phyloP scores from a whole-genome alignment of 2,113 vertebrate species.

The Hippocampus zosterae region DNA sequence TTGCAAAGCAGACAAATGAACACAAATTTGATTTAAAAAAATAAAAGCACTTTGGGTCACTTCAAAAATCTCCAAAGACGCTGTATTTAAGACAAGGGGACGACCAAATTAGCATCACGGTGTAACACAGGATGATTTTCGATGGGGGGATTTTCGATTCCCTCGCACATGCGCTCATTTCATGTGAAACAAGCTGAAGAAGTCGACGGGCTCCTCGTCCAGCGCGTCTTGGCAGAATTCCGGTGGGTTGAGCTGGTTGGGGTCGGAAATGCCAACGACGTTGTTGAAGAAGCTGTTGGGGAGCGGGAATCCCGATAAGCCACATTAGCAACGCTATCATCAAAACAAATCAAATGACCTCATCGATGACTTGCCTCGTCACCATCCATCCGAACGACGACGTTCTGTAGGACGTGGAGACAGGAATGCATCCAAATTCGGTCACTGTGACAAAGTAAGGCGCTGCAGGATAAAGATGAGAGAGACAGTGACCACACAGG shows the following conservation, averaged over 20 bases:
- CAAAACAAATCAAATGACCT: background rate
- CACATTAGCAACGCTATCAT: background rate
- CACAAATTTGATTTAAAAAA: background rate
- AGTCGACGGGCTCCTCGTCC: constrained; percentile 17
- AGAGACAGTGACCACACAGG: background rate
- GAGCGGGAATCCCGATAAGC: background rate
- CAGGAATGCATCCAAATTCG: constrained; percentile 42
- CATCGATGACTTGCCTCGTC: constrained; percentile 32
- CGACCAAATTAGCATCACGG: background rate
- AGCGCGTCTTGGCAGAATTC: constrained; percentile 41
- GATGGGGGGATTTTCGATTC: background rate
- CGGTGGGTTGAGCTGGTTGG: constrained; percentile 50
- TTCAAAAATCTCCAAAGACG: background rate
- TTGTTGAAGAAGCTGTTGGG: constrained; percentile 61
- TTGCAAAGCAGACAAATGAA: background rate
- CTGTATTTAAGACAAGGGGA: background rate
- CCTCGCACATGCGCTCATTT: background rate
- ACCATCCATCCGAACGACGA: constrained; percentile 38
- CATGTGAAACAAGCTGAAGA: constrained; percentile 40
- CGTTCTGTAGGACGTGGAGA: constrained; percentile 19
- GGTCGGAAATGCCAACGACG: constrained; percentile 56
- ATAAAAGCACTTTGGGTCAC: background rate
- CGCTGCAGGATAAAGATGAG: constrained; percentile 27
- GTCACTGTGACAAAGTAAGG: constrained; percentile 34
- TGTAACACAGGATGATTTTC: background rate